These are phyloP conservation scores for Camponotus pennsylvanicus DNA, from an alignment of 1,140 invertebrate species.

Conservation along the genomic window DNA sequence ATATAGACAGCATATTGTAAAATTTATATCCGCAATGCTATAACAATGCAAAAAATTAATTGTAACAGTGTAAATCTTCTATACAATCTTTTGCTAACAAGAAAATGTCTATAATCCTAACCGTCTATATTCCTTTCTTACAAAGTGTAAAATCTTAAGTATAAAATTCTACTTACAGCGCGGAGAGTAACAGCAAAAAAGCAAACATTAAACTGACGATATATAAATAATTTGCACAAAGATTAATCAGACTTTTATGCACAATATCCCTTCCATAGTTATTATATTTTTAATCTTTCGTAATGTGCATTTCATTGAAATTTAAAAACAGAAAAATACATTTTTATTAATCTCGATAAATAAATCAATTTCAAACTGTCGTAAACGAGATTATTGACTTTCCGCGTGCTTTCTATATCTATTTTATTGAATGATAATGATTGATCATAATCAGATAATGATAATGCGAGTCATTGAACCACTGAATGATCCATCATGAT, in stretches of 20 bases:
- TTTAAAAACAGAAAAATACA: not conserved
- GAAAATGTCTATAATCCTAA: no score
- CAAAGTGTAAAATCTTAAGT: no score
- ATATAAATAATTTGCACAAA: not conserved
- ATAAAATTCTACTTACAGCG: not conserved
- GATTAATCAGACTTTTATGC: not conserved
- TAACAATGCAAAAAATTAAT: no score
- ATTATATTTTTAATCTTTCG: slow-evolving; percentile 5
- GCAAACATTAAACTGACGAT: not conserved
- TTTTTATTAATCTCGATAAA: slow-evolving; percentile 10
- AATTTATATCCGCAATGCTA: no score
- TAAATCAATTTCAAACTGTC: not conserved
- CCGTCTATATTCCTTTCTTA: no score
- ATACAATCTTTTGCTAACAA: no score
- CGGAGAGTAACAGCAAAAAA: not conserved
- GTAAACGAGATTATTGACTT: not conserved
- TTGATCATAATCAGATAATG: slow-evolving; percentile 23
- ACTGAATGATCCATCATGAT: slow-evolving; percentile 12
- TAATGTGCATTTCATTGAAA: not conserved
- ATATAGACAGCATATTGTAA: no score
- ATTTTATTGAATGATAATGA: not conserved
- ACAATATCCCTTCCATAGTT: slow-evolving; percentile 16
- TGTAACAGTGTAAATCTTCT: no score
- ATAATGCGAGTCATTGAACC: not conserved
- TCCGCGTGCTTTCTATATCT: not conserved